Evolutionary conservation across 2,113 vertebrate species (phyloP), one percentile per base, ranked within the genome.

Genomic region (Riparia riparia): DNA sequence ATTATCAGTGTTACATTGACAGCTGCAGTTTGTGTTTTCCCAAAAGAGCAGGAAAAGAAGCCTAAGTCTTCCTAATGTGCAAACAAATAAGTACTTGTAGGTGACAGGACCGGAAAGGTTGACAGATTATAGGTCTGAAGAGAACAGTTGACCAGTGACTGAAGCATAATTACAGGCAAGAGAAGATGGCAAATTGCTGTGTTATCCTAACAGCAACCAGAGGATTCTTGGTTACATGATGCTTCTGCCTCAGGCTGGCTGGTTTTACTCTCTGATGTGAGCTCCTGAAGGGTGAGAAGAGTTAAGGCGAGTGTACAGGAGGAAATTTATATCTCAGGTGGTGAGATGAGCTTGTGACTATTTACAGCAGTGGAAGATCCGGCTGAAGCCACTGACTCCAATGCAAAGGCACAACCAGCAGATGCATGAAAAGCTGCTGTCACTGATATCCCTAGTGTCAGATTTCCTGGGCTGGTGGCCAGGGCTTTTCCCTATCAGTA

Each of bases 91-190:
- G 34, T 54, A 83, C 64, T 81, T 78, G 60, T 47, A 77, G 39
- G 79, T 39, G 79, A 88, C 68, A 80, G 76, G 66, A 72, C 68
- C 5, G 25, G 79, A 95, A 90, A 73, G 47, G 68, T 32, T 94
- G 71, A 51, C 37, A 28, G 76, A 94, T 95, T 93, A 95, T 57
- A 94, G 82, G 93, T 83, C 76, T 90, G 57, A 77, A 68, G 25
- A 81, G 56, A 92, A 70, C 28, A 81, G 95, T 81, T 83, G 82
- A 90, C 12, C 76, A 81, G 76, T 22, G 20, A 92, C 83, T 90
- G 87, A 92, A 93, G 76, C 41, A 61, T 96, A 96, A 97, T 94
- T 96, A 95, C 56, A 96, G 93, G 51, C 7, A 6, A 83, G 88
- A 88, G 54, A 86, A 94, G 51, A 68, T 51, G 47, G 68, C 29